Evolutionary conservation across 2,113 vertebrate genomes (phyloP), one percentile per base, ranked within the genome.

Genomic region (Megaceryle torquata): DNA sequence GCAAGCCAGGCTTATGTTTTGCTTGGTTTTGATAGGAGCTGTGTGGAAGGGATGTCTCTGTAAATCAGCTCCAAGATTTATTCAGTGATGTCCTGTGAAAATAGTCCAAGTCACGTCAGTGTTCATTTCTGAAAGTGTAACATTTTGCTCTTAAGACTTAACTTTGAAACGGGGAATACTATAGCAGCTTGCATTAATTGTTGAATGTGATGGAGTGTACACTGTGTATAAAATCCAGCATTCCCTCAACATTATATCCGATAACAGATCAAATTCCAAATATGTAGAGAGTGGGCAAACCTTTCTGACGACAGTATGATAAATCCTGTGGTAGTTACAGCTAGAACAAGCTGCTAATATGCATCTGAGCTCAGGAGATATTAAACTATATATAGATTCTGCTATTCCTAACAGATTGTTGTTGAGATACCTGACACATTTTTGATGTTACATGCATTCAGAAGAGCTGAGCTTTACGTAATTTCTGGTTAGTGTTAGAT

Each of bases 401-500:
- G 91, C 89, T 94, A 68, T 95, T 95, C 50, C 82, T 85, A 95
- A 97, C 94, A 97, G 96, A 93, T 96, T 94, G 94, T 85, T 94
- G 90, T 94, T 78, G 92, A 94, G 88, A 77, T 96, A 95, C 96
- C 95, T 97, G 95, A 97, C 92, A 96, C 88, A 71, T 94, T 96
- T 96, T 89, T 92, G 72, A 92, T 96, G 92, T 93, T 96, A 72
- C 86, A 69, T 57, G 88, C 65, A 37, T 86, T 96, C 39, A 65
- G 88, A 96, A 94, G 95, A 96, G 88, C 92, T 92, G 88, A 94
- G 88, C 86, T 95, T 96, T 96, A 96, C 86, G 92, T 97, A 97
- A 97, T 94, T 97, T 46, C 77, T 95, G 48, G 92, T 91, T 96
- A 96, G 95, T 65, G 92, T 94, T 94, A 94, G 88, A 86, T 94